Conservation (phyloP, 1,140 invertebrate species). For the Eupristina koningsbergeri region DNA sequence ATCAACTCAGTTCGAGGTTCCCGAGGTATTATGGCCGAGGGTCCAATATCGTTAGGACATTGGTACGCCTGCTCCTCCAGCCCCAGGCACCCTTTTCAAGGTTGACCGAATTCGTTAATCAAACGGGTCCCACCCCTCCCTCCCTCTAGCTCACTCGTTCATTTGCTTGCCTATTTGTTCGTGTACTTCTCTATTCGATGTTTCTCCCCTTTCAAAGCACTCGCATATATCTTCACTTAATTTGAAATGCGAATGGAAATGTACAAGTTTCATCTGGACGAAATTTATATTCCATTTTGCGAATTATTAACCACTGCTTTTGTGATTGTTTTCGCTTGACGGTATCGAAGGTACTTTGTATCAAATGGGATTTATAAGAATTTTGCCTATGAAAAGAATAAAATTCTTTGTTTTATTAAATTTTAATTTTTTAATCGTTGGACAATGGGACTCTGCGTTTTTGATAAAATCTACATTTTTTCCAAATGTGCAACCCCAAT, state of each 20-base stretch:
- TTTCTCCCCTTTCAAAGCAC: background rate
- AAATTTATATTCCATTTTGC: constrained; percentile 35
- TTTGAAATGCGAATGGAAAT: constrained; percentile 17
- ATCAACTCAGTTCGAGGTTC: background rate
- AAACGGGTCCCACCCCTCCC: background rate
- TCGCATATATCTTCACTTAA: background rate
- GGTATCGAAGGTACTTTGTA: background rate
- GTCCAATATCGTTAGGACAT: constrained; percentile 21
- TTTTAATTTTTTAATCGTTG: no score
- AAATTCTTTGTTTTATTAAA: no score
- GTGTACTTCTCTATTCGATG: constrained; percentile 1
- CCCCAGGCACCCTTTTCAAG: constrained; percentile 38
- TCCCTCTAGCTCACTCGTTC: background rate
- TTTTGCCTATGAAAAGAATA: no score
- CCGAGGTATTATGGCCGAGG: constrained; percentile 7
- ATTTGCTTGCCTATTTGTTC: constrained; percentile 8
- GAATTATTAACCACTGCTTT: constrained; percentile 21
- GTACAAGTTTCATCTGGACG: constrained; percentile 19
- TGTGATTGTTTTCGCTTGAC: no score
- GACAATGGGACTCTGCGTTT: no score
- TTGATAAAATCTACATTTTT: background rate
- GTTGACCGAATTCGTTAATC: constrained; percentile 47
- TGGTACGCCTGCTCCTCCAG: background rate
- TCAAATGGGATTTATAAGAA: background rate
- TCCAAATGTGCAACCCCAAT: background rate